Percentiles rank a stretch among this genome's conserved stretches.
Evolutionary conservation across 1,140 invertebrate genomes (phyloP).

Genomic region (Caerostris darwini): DNA sequence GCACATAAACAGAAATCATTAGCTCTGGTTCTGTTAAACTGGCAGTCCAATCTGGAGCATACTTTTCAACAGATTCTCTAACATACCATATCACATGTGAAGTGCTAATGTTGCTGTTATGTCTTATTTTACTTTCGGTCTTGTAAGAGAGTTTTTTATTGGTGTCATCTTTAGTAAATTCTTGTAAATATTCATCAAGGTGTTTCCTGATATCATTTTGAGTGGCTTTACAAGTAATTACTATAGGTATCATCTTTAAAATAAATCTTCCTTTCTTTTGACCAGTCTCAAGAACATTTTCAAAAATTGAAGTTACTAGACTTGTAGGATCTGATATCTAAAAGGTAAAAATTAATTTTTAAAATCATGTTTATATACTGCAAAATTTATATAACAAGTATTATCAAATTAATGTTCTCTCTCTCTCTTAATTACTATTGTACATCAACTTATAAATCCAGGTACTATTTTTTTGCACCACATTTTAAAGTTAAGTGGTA

Average conservation of each 20-base stretch:
- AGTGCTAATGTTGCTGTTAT: conserved; percentile 88
- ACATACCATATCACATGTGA: conserved; percentile 82
- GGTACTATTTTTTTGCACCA: too few species aligned
- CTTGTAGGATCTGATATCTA: conserved; percentile 87
- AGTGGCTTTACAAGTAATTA: conserved; percentile 90
- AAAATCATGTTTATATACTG: not conserved
- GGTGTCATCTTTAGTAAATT: conserved; percentile 86
- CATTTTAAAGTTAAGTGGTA: too few species aligned
- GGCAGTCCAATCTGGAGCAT: conserved; percentile 79
- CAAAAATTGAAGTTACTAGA: conserved; percentile 87
- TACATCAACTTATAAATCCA: too few species aligned
- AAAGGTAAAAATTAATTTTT: conserved; percentile 69
- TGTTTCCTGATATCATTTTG: conserved; percentile 87
- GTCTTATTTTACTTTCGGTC: conserved; percentile 90
- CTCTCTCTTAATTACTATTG: too few species aligned
- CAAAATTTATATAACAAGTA: too few species aligned
- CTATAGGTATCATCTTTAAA: conserved; percentile 90
- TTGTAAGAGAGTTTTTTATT: conserved; percentile 87
- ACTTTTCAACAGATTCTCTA: conserved; percentile 79
- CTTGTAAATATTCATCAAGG: conserved; percentile 87
- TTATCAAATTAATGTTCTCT: too few species aligned
- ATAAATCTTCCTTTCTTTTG: conserved; percentile 88
- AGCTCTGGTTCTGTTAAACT: conserved; percentile 80
- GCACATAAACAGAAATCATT: conserved; percentile 81
- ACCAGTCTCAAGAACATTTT: conserved; percentile 87